Evolutionary conservation across 2,113 vertebrate genomes (phyloP).

Genomic region (Platanista minor): DNA sequence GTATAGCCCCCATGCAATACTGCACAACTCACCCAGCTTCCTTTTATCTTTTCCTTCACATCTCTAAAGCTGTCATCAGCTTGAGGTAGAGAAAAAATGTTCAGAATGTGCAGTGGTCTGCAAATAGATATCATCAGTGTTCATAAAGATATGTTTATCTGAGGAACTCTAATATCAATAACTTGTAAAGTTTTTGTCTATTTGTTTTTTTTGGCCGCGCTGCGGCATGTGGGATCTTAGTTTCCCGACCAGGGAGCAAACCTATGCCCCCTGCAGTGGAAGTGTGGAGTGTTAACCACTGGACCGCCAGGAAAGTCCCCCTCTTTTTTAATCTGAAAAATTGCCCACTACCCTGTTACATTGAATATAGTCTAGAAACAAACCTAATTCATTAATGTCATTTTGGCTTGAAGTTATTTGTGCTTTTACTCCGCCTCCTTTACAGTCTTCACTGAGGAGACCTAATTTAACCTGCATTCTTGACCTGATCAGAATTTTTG

Average conservation of each 20-base stretch:
- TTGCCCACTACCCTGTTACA: not conserved
- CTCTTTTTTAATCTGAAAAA: slow-evolving; percentile 5
- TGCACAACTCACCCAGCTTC: not conserved
- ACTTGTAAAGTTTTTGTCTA: not conserved
- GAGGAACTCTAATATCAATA: not conserved
- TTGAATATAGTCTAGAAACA: not conserved
- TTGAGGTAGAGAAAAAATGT: not conserved
- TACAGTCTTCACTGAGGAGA: not conserved
- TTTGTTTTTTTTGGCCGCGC: not conserved
- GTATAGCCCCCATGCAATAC: not conserved
- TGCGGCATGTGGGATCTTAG: too few species aligned
- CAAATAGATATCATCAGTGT: not conserved
- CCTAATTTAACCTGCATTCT: not conserved
- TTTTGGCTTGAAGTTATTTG: not conserved
- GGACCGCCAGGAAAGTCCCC: not conserved
- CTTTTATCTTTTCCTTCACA: not conserved
- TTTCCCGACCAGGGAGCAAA: too few species aligned
- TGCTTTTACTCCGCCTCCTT: not conserved
- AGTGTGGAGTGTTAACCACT: too few species aligned
- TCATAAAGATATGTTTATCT: not conserved
- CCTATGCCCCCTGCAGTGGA: too few species aligned
- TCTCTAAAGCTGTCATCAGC: not conserved
- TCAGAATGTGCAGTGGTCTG: not conserved
- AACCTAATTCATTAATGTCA: not conserved
- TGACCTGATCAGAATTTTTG: not conserved